Evolutionary conservation across 1,140 invertebrate species (phyloP), one percentile per base, ranked within the genome.

Genomic region (Cylas formicarius): DNA sequence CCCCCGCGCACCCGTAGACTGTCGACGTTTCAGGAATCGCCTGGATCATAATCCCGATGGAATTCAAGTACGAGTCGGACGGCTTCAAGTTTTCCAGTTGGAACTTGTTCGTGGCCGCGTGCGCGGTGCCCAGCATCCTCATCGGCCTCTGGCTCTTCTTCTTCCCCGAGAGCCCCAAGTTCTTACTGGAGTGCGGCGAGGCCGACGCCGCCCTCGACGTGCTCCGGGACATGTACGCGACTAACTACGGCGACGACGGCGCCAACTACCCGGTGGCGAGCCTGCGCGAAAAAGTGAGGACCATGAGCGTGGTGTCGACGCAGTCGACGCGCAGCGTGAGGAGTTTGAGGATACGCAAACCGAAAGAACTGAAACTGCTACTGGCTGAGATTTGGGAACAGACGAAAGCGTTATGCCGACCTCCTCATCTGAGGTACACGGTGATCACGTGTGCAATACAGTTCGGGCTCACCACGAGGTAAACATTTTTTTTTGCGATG

Each of bases 131-230:
- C 0, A 81, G 75, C 19, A 64, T 76, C 3, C 52, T 78, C 40
- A 68, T 82, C 8, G 77, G 74, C 14, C 67, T 80, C 19, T 86
- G 74, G 72, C 70, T 89, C 2, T 71, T 84, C 40, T 72, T 76
- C 18, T 86, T 90, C 67, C 87, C 86, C 3, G 87, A 90, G 66
- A 90, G 85, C 62, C 86, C 87, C 1, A 89, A 88, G 60, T 90
- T 85, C 62, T 72, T 87, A 36, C 72, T 90, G 50, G 80, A 84
- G 56, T 80, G 78, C 60, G 82, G 84, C 31, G 76, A 83, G 58
- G 74, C 81, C 16, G 78, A 85, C 10, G 80, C 81, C 23, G 81
- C 84, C 4, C 65, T 86, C 0, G 67, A 76, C 32, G 75, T 82
- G 14, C 72, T 87, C 10, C 75, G 74, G 52, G 66, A 74, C 53